Percentiles rank a stretch among this genome's conserved stretches.
Evolutionary conservation across 2,888 invertebrate species (phyloP).

Genomic region (Coleophora deauratella): DNA sequence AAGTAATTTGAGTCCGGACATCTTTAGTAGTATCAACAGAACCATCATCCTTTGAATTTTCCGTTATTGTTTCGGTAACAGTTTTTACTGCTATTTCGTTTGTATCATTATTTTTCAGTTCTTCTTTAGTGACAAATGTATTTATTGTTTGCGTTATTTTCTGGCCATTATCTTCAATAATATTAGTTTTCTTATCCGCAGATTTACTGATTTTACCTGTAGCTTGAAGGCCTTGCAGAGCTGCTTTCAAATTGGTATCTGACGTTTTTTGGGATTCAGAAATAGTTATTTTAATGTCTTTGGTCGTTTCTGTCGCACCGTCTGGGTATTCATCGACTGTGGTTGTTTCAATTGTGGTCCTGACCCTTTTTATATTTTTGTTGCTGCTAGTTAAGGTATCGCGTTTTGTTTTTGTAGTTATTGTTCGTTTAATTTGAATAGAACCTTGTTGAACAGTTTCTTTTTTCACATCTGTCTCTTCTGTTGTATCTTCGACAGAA

Average conservation of each 20-base stretch:
- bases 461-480: constrained; percentile 53
- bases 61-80: constrained; percentile 60
- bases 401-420: constrained; percentile 61
- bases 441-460: constrained; percentile 49
- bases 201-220: constrained; percentile 62
- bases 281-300: constrained; percentile 68
- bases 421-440: constrained; percentile 48
- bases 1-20: constrained; percentile 62
- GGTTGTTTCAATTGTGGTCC: constrained; percentile 71
- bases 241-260: constrained; percentile 60
- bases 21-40: constrained; percentile 65
- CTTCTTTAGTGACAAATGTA: constrained; percentile 60
- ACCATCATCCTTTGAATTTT: constrained; percentile 54
- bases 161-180: constrained; percentile 57
- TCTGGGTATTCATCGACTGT: constrained; percentile 65
- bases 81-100: constrained; percentile 63
- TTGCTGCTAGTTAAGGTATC: constrained; percentile 68
- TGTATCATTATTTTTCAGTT: constrained; percentile 46
- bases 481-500: constrained; percentile 52
- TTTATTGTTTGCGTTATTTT: constrained; percentile 58
- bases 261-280: constrained; percentile 66
- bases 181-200: constrained; percentile 65
- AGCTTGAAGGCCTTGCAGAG: constrained; percentile 47
- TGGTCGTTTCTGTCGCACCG: constrained; percentile 72
- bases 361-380: constrained; percentile 68